Evolutionary conservation across 2,888 invertebrate species (phyloP), one percentile per base, ranked within the genome.

Genomic region (Aplocera efformata): DNA sequence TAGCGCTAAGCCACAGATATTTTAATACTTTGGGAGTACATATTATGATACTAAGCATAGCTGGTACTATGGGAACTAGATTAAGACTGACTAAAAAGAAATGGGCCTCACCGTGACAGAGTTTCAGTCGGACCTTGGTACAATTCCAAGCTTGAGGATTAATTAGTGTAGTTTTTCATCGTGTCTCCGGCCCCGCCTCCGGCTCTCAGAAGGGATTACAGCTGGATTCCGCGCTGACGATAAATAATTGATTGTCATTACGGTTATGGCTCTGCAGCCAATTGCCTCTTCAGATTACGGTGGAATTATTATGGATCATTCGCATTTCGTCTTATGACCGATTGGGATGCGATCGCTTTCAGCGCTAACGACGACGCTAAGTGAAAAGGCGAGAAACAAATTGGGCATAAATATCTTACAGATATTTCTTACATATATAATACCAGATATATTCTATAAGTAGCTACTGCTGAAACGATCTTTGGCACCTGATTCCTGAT

Each of bases 91-190:
- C n/a, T n/a, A n/a, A n/a, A n/a, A n/a, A n/a, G n/a, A n/a, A n/a
- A n/a, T n/a, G 3, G 13, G 13, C 13, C 5, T 5, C 5, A 3
- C 13, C 13, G 13, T 3, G 13, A 17, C 13, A 17, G 13, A 17
- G 13, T 17, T 17, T 17, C 13, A 17, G 5, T 17, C 13, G 13
- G 13, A 17, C 13, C 13, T 17, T 17, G 66, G 67, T 45, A 40
- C 40, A 33, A 45, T 29, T 63, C 52, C 54, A 57, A 63, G 67
- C 64, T 64, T 59, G 55, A 63, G 61, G 60, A 72, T 70, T 76
- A 77, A 78, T 77, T 72, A 71, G 66, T 61, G 63, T 63, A 69
- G 60, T 74, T 76, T 77, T 74, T 74, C 72, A 71, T 67, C 62
- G 67, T 22, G 37, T 58, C 65, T 64, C n/a, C 56, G 60, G 46